phyloP scores from a whole-genome alignment of 2,888 invertebrate species.

The Drosophila ezoana region DNA sequence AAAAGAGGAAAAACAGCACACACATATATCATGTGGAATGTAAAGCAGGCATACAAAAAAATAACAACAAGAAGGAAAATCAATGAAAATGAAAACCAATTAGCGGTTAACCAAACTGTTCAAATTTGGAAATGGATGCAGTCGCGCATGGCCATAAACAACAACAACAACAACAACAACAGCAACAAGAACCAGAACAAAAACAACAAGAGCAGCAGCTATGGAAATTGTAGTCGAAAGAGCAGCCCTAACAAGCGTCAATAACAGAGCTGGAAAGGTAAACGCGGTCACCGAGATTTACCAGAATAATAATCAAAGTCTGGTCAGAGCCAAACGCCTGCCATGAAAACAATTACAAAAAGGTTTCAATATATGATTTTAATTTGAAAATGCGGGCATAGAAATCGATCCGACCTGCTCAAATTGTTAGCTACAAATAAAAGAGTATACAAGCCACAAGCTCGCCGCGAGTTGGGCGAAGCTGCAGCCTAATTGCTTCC shows the following conservation, averaged over 20 bases:
- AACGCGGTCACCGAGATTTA: constrained; percentile 52
- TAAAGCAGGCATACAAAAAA: constrained; percentile 28
- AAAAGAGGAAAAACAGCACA: constrained; percentile 1
- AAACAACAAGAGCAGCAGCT: constrained; percentile 23
- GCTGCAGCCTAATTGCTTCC: too few species aligned
- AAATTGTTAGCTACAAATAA: neutral
- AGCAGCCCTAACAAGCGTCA: constrained; percentile 30
- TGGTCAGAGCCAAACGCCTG: constrained; percentile 36
- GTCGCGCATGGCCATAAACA: constrained; percentile 70
- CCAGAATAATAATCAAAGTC: constrained; percentile 63
- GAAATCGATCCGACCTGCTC: constrained; percentile 4
- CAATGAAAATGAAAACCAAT: constrained; percentile 80
- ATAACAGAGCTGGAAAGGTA: constrained; percentile 45
- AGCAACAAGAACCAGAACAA: neutral
- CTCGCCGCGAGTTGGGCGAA: too few species aligned
- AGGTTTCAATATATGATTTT: constrained; percentile 24
- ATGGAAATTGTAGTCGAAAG: constrained; percentile 25
- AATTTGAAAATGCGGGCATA: constrained; percentile 26
- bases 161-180: constrained; percentile 41
- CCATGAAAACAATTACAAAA: constrained; percentile 22
- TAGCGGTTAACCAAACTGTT: constrained; percentile 79
- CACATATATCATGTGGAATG: constrained; percentile 21
- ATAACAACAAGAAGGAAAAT: constrained; percentile 53
- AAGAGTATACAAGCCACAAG: neutral
- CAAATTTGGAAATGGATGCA: constrained; percentile 80